phyloP scores from a whole-genome alignment of 2,888 invertebrate species.

The Dromius quadrimaculatus region DNA sequence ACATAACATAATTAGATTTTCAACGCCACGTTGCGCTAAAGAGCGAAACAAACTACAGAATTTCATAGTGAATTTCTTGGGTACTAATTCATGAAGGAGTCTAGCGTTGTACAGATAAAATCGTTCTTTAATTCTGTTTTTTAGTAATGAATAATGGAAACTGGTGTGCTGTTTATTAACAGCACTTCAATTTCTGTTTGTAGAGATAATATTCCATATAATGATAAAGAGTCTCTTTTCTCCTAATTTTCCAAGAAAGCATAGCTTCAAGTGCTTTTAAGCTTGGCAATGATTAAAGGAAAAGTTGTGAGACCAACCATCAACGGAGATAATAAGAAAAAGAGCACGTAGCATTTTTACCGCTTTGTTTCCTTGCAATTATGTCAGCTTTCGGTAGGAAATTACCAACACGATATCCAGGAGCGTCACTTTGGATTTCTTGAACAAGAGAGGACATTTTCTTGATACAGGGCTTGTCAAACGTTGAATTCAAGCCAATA shows the following conservation, averaged over 20 bases:
- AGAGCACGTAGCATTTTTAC: slow-evolving; percentile 37
- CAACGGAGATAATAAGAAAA: slow-evolving; percentile 28
- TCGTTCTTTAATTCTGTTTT: too few relatives aligned
- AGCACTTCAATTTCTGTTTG: neutral
- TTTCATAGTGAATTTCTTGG: too few relatives aligned
- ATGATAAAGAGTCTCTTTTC: neutral
- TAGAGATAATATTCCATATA: neutral
- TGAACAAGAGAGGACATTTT: too few relatives aligned
- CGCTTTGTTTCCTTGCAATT: slow-evolving; percentile 39
- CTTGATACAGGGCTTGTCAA: too few relatives aligned
- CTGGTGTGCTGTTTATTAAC: neutral
- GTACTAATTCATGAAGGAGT: too few relatives aligned
- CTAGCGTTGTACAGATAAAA: too few relatives aligned
- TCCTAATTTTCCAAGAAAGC: neutral
- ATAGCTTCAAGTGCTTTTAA: slow-evolving; percentile 34
- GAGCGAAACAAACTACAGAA: too few relatives aligned
- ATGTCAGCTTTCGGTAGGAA: slow-evolving; percentile 28
- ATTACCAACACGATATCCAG: slow-evolving; percentile 39
- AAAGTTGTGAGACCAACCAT: slow-evolving; percentile 40
- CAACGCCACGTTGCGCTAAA: too few relatives aligned
- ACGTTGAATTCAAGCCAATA: too few relatives aligned
- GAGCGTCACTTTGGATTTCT: too few relatives aligned
- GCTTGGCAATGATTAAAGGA: slow-evolving; percentile 41
- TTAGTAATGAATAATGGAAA: neutral
- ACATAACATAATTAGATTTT: too few relatives aligned